phyloP scores from a whole-genome alignment of 2,888 invertebrate genomes.

The Caenorhabditis doughertyi region DNA sequence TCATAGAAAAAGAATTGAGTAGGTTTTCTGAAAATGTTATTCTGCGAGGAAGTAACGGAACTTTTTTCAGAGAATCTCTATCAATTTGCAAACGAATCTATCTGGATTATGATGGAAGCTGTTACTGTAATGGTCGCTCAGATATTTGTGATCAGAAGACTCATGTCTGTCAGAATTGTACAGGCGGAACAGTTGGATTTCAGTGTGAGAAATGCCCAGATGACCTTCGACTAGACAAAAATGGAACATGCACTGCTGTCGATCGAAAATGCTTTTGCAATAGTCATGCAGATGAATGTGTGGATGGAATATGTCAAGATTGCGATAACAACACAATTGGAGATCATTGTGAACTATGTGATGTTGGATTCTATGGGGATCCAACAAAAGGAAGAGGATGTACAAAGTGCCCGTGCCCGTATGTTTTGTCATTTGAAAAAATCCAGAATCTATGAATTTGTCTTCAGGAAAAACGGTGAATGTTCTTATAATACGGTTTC shows the following conservation, averaged over 20 bases:
- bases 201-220: constrained; percentile 87
- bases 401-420: constrained; percentile 94
- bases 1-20: constrained; percentile 47
- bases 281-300: constrained; percentile 62
- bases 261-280: constrained; percentile 64
- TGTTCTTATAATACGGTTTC: constrained; percentile 57
- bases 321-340: constrained; percentile 85
- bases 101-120: constrained; percentile 66
- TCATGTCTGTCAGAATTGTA: constrained; percentile 96
- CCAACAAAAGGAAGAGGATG: constrained; percentile 93
- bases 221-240: constrained; percentile 25
- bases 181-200: constrained; percentile 93
- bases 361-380: constrained; percentile 94
- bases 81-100: constrained; percentile 73
- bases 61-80: constrained; percentile 65
- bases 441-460: background rate
- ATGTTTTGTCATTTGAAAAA: constrained; percentile 83
- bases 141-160: constrained; percentile 84
- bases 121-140: constrained; percentile 66
- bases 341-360: constrained; percentile 83
- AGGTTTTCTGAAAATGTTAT: background rate
- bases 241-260: constrained; percentile 16
- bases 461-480: constrained; percentile 63
- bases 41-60: background rate
- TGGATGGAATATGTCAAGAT: constrained; percentile 76